A percentile compares a stretch with the other conserved stretches of the same genome.
phyloP scores from a whole-genome alignment of 2,113 vertebrate species.

The Diadophis punctatus region DNA sequence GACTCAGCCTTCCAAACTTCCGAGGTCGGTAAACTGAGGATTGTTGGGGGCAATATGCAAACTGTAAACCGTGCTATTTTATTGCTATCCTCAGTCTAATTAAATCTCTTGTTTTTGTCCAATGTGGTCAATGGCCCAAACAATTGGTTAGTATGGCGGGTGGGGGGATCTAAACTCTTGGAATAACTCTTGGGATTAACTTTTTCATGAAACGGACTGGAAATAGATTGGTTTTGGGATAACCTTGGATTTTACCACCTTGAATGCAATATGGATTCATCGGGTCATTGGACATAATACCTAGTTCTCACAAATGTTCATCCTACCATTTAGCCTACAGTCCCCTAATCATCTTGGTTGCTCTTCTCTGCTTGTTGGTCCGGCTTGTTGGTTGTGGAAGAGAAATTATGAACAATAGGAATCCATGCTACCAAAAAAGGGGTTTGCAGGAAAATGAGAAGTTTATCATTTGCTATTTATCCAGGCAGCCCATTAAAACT shows the following conservation, averaged over 20 bases:
- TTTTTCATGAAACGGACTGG: neutral
- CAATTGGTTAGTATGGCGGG: neutral
- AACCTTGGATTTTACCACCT: neutral
- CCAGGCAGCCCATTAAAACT: slow-evolving; percentile 30
- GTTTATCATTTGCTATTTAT: slow-evolving; percentile 30
- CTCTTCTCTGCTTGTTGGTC: neutral
- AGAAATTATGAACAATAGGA: accelerated
- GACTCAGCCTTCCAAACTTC: too few species aligned
- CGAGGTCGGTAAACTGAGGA: too few species aligned
- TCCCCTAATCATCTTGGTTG: neutral
- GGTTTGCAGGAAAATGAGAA: accelerated
- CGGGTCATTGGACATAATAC: neutral
- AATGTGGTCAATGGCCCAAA: neutral
- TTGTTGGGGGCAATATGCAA: too few species aligned
- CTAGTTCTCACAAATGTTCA: neutral
- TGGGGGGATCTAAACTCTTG: neutral
- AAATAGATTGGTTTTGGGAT: neutral
- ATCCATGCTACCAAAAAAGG: neutral
- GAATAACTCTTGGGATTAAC: neutral
- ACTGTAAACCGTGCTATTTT: too few species aligned
- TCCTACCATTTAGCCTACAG: neutral
- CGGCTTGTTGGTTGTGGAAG: accelerated
- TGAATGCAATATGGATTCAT: neutral
- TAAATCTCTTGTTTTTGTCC: neutral
- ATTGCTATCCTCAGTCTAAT: neutral